Percentiles rank a stretch among this genome's conserved stretches.
Evolutionary conservation across 2,797 vertebrate species (phyloP).

Genomic region (Buceros bicornis): DNA sequence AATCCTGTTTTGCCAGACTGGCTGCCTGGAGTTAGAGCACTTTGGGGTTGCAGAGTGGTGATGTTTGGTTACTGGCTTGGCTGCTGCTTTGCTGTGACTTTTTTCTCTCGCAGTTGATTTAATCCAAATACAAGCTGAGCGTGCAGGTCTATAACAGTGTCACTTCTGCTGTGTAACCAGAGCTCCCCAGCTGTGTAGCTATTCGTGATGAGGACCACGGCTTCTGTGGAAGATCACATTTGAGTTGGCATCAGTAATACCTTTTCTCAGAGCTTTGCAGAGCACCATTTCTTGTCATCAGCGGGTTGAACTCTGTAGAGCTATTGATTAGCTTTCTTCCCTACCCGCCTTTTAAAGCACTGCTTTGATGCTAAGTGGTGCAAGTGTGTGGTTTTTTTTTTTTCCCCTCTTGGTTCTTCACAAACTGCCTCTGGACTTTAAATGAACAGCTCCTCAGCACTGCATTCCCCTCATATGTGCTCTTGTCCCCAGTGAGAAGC

Average conservation of each 20-base stretch:
- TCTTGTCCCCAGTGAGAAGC: constrained; percentile 12
- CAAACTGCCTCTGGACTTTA: neutral
- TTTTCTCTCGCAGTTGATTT: accelerated
- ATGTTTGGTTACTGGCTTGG: neutral
- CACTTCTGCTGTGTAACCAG: neutral
- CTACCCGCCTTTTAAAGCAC: accelerated
- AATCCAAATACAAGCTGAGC: neutral
- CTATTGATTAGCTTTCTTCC: neutral
- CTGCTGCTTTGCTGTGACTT: neutral
- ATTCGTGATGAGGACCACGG: accelerated
- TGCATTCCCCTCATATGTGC: neutral
- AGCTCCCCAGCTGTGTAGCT: neutral
- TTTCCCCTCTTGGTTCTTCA: neutral
- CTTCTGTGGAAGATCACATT: neutral
- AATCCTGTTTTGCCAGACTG: neutral
- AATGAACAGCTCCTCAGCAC: neutral
- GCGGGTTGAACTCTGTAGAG: neutral
- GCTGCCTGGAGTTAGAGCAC: neutral
- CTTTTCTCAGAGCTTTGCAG: neutral
- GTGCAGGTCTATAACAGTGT: neutral
- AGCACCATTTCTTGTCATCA: neutral
- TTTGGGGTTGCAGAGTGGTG: neutral
- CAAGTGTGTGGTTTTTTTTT: neutral
- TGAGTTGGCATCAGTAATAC: neutral
- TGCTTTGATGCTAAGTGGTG: neutral